These are phyloP conservation scores for Anguilla japonica DNA, from an alignment of 2,113 vertebrate genomes.

Conservation along the genomic window DNA sequence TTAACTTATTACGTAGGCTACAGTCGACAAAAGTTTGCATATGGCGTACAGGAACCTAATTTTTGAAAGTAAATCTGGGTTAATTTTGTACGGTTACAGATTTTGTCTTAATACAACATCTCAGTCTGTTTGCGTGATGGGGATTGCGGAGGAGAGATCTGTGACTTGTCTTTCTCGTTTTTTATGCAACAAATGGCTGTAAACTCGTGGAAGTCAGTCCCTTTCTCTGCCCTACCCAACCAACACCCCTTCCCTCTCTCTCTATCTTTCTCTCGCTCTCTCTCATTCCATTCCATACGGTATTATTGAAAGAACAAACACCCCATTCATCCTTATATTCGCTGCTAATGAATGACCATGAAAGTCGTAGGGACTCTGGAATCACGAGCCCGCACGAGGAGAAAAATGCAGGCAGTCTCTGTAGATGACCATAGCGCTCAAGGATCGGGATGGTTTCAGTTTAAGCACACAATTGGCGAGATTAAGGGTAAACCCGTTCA, in stretches of 20 bases:
- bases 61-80: background rate
- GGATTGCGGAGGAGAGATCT: background rate
- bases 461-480: background rate
- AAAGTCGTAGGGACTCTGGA: background rate
- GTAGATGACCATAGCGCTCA: background rate
- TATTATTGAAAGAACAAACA: conserved; percentile 20
- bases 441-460: background rate
- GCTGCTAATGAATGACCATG: background rate
- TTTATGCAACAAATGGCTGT: background rate
- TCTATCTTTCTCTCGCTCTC: background rate
- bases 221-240: background rate
- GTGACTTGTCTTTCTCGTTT: background rate
- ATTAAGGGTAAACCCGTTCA: background rate
- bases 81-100: background rate
- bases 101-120: background rate
- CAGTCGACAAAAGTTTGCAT: background rate
- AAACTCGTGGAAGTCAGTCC: background rate
- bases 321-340: conserved; percentile 12
- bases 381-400: conserved; percentile 2
- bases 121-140: background rate
- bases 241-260: background rate
- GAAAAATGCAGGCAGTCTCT: background rate
- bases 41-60: background rate
- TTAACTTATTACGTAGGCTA: background rate
- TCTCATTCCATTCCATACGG: background rate